Conservation (phyloP, 1,140 invertebrate species). For the Sitophilus oryzae region DNA sequence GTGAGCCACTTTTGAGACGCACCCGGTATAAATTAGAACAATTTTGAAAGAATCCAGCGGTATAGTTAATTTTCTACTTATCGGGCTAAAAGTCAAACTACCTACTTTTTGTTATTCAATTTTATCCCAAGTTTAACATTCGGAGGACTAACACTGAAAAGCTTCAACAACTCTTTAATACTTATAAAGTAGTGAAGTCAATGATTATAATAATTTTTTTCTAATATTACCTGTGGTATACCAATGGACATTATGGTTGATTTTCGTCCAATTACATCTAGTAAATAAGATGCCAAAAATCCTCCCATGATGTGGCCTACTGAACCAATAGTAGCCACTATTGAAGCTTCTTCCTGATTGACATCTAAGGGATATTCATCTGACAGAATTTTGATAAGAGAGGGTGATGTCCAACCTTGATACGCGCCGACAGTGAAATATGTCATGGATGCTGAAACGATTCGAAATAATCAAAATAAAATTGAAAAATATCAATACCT, state of each 20-base stretch:
- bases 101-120: too few relatives aligned
- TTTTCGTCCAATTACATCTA: not conserved
- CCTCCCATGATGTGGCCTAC: conserved; percentile 42
- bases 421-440: not conserved
- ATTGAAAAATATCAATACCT: too few relatives aligned
- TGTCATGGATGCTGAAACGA: not conserved
- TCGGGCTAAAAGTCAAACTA: too few relatives aligned
- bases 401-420: not conserved
- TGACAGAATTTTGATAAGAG: not conserved
- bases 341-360: conserved; percentile 37
- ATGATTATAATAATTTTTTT: not conserved
- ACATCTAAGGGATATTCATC: not conserved
- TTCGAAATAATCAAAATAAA: not conserved
- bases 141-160: too few relatives aligned
- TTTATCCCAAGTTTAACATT: too few relatives aligned
- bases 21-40: too few relatives aligned
- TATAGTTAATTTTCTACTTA: too few relatives aligned
- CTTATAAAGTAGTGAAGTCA: too few relatives aligned
- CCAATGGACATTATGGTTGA: not conserved
- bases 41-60: too few relatives aligned
- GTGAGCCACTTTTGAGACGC: too few relatives aligned
- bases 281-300: not conserved
- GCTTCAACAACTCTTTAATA: too few relatives aligned
- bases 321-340: conserved; percentile 36
- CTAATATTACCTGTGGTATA: not conserved